phyloP scores from a whole-genome alignment of 1,140 invertebrate species.

The Lepidurus packardi region DNA sequence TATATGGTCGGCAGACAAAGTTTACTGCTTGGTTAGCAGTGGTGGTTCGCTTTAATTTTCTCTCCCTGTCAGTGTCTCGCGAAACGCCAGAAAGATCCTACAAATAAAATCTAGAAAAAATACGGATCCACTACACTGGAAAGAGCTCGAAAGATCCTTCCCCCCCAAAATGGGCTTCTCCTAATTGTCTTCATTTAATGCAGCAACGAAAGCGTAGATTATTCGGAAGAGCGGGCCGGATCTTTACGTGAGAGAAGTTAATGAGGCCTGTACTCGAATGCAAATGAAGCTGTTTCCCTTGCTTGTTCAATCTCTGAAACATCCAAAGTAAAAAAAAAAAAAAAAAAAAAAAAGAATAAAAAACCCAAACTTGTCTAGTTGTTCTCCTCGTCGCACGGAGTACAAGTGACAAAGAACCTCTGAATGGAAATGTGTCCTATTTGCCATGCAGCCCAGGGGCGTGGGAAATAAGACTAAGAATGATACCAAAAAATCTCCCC shows the following conservation, averaged over 20 bases:
- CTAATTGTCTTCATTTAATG: neutral
- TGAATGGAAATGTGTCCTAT: neutral
- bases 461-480: neutral
- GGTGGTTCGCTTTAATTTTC: neutral
- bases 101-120: neutral
- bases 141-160: neutral
- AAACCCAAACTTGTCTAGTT: neutral
- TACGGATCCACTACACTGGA: neutral
- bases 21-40: constrained; percentile 15
- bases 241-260: constrained; percentile 10
- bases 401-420: neutral
- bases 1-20: neutral
- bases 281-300: neutral
- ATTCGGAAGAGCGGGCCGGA: neutral
- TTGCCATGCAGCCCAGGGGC: neutral
- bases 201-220: neutral
- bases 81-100: neutral
- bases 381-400: neutral
- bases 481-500: too few relatives aligned
- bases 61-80: neutral
- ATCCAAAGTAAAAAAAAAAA: neutral
- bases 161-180: neutral
- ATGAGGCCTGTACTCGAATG: neutral
- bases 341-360: neutral
- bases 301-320: neutral